Evolutionary conservation across 2,797 vertebrate genomes (phyloP).

Genomic region (Paratrypauchen microcephalus): DNA sequence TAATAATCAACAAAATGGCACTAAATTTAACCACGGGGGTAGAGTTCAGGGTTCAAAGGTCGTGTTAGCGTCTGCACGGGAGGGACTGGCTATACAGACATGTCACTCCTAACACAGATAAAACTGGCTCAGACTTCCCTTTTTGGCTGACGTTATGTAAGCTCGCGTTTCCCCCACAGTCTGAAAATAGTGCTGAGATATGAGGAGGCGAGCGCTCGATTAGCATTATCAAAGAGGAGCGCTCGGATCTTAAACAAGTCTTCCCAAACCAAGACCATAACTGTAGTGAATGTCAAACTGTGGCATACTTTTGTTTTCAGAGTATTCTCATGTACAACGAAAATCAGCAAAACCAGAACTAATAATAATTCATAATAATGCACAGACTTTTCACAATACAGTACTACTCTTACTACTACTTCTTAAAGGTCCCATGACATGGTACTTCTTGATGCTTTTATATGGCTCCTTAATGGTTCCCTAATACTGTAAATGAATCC

Average conservation of each 20-base stretch:
- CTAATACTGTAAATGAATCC: no score
- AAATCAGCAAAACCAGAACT: no score
- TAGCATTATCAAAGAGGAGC: neutral
- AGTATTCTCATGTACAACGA: no score
- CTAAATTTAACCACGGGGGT: conserved; percentile 55
- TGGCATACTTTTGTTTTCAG: no score
- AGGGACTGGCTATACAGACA: conserved; percentile 31
- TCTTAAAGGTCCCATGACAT: no score
- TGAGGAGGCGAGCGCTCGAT: conserved; percentile 1
- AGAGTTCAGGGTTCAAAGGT: conserved; percentile 28
- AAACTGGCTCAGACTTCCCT: conserved; percentile 15
- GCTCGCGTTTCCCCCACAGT: neutral
- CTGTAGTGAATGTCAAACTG: no score
- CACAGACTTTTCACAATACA: no score
- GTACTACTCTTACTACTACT: no score
- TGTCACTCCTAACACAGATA: conserved; percentile 34
- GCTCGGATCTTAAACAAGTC: neutral
- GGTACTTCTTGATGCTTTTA: no score
- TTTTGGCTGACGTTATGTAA: conserved; percentile 27
- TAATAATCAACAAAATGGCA: conserved; percentile 64
- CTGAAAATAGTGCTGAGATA: conserved; percentile 35
- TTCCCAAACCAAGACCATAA: neutral
- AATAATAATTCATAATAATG: no score
- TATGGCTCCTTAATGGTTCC: no score
- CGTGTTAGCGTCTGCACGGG: conserved; percentile 16